A percentile compares a stretch with the other conserved stretches of the same genome.
Conservation (phyloP, 2,888 invertebrate species). For the Melieria crassipennis region DNA sequence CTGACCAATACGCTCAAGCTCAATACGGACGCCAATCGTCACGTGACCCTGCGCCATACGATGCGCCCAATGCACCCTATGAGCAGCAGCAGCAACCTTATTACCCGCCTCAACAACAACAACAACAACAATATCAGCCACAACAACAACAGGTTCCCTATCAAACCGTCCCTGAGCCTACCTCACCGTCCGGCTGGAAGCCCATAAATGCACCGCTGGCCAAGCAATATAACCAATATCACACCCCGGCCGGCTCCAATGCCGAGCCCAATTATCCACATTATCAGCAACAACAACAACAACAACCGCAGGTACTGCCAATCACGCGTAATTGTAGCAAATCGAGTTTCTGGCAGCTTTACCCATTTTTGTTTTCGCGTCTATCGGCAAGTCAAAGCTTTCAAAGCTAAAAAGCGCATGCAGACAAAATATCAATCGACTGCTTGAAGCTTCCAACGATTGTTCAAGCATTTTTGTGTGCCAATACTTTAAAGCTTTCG, state of each 20-base stretch:
- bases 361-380: no score
- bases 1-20: conserved; percentile 56
- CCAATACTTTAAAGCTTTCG: no score
- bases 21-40: conserved; percentile 54
- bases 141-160: conserved; percentile 33
- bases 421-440: no score
- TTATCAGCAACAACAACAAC: conserved; percentile 39
- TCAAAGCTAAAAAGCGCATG: no score
- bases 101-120: conserved; percentile 37
- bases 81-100: conserved; percentile 32
- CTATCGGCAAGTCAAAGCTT: no score
- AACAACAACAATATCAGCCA: conserved; percentile 42
- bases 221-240: conserved; percentile 46
- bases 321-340: no score
- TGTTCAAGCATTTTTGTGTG: no score
- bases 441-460: no score
- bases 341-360: no score
- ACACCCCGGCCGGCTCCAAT: conserved; percentile 18
- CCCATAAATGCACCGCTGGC: conserved; percentile 50
- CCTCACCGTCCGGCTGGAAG: conserved; percentile 48
- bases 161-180: conserved; percentile 20
- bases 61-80: conserved; percentile 41
- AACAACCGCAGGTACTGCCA: conserved; percentile 43
- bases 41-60: conserved; percentile 48
- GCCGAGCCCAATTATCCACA: conserved; percentile 31